phyloP scores from a whole-genome alignment of 2,113 vertebrate species.

The Nibea coibor region DNA sequence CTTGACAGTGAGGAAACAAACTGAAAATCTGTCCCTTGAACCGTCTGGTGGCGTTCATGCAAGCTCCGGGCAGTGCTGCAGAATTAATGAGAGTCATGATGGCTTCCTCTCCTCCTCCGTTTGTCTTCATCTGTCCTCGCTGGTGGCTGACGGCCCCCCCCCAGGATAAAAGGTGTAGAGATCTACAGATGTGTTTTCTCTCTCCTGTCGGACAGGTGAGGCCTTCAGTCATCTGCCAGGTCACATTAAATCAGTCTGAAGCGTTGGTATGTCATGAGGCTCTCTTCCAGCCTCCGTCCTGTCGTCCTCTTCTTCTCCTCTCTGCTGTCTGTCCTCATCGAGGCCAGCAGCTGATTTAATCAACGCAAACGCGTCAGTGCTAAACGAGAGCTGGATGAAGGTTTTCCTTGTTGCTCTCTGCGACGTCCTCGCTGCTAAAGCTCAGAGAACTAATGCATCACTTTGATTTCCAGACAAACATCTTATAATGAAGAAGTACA shows the following conservation, averaged over 20 bases:
- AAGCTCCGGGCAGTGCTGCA: not conserved
- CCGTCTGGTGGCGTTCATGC: no score
- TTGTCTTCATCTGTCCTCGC: slow-evolving; percentile 1
- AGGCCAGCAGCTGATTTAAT: slow-evolving; percentile 11
- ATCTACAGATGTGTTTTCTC: not conserved
- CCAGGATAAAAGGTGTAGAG: slow-evolving; percentile 7
- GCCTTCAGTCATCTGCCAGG: slow-evolving; percentile 47
- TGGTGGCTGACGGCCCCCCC: not conserved
- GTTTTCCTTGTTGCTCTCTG: not conserved
- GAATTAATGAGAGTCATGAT: not conserved
- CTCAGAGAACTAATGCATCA: not conserved
- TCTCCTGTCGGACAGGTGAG: slow-evolving; percentile 49
- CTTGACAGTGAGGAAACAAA: no score
- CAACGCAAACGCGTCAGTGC: not conserved
- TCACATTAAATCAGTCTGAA: slow-evolving; percentile 43
- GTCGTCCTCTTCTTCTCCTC: not conserved
- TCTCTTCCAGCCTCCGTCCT: not conserved
- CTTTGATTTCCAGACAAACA: not conserved
- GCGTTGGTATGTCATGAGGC: slow-evolving; percentile 13
- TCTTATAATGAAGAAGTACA: no score
- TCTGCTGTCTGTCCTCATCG: not conserved
- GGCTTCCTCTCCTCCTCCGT: not conserved
- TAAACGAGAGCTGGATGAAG: not conserved
- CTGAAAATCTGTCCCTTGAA: no score
- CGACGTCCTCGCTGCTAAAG: not conserved